Base-by-base conservation (phyloP, 2,797 vertebrate genomes). In the Setipinna tenuifilis region DNA sequence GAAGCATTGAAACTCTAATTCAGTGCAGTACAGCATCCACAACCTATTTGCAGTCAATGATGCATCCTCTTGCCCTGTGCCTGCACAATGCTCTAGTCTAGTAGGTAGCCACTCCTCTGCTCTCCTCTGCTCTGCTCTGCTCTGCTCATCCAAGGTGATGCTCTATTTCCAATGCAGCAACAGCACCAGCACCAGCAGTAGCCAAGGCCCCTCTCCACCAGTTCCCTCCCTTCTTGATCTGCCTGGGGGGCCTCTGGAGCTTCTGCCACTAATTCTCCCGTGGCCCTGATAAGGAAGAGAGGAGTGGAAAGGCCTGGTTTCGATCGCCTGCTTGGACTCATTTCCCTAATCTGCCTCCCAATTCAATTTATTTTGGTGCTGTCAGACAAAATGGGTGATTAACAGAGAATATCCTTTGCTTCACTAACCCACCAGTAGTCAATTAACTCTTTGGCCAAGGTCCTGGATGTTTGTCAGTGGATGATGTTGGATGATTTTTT, bases 331-430 rank as follows among this genome's bases (percentile, higher is more conserved):
- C 71, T 78, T 78, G 71, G 31, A 78, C 71, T 78, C 71, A 78
- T 78, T 78, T 78, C 71, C 71, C 17, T 78, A 78, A 78, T 78
- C 71, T 78, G 71, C 35, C 71, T 44, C 71, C 71, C 71, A 78
- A 78, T 78, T 78, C 71, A 78, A 78, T 78, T 78, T 44, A 78
- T 78, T 78, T 78, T 41, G 71, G 31, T 78, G 6, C 31, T 44
- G 71, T 78, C 71, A 17, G 71, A 78, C 71, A 78, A 78, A 78
- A 78, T 78, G 71, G 71, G 71, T 78, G 71, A 78, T 78, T 78
- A 78, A 78, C 71, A 21, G 31, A 78, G 71, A 44, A 78, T 78
- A 78, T 78, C 71, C 71, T 21, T 21, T 44, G 5, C 71, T 25
- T 44, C 31, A n/a, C 71, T 19, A 68, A 68, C 1, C 62, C 68